These are phyloP conservation scores for Callocephalon fimbriatum DNA, from an alignment of 2,113 vertebrate genomes.

Conservation along the genomic window DNA sequence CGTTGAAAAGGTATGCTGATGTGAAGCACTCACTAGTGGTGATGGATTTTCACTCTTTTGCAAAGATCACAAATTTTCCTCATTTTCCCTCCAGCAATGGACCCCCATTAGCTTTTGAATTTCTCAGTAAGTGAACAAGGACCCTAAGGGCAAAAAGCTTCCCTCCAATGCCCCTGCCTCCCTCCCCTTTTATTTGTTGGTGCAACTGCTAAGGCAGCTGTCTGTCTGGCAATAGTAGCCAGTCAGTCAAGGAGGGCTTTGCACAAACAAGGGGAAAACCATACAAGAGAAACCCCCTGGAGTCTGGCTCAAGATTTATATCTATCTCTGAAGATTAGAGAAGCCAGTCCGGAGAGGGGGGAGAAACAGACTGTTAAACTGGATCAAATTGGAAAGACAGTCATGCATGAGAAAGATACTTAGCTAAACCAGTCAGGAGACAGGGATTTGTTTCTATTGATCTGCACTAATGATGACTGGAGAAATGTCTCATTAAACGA, in stretches of 20 bases:
- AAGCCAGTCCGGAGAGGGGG: neutral
- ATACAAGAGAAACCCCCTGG: neutral
- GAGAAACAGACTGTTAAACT: constrained; percentile 55
- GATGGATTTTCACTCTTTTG: constrained; percentile 15
- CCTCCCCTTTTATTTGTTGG: neutral
- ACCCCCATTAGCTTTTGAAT: neutral
- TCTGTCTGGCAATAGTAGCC: constrained; percentile 22
- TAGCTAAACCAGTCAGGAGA: constrained; percentile 67
- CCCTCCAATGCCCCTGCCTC: neutral
- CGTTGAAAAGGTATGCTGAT: neutral
- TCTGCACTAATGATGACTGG: constrained; percentile 45
- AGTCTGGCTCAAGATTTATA: constrained; percentile 54
- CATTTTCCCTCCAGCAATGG: neutral
- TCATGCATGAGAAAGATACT: constrained; percentile 53
- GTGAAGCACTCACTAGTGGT: neutral
- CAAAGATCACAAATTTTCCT: neutral
- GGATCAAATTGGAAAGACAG: constrained; percentile 62
- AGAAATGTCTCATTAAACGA: constrained; percentile 45
- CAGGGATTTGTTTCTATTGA: constrained; percentile 68
- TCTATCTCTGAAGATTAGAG: constrained; percentile 55
- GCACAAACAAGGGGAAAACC: neutral
- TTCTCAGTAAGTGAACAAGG: neutral
- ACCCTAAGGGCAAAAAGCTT: neutral
- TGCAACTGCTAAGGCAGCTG: constrained; percentile 21
- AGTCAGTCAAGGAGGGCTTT: neutral